Evolutionary conservation across 2,888 invertebrate species (phyloP).

Genomic region (Drosophila affinis): DNA sequence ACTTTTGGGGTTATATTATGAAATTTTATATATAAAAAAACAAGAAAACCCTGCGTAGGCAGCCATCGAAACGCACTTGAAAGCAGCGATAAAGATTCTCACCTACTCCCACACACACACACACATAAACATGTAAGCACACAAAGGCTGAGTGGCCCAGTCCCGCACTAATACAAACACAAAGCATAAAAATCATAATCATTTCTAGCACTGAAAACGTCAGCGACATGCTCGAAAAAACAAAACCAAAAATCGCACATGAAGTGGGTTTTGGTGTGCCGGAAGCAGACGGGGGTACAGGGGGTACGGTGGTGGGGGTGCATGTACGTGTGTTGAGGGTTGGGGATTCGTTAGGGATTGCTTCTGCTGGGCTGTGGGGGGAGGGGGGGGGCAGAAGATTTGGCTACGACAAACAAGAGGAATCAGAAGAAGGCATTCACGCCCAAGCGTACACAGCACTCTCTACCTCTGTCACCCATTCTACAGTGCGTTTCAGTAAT

Average conservation of each 20-base stretch:
- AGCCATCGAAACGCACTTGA: constrained; percentile 32
- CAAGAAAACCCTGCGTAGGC: constrained; percentile 29
- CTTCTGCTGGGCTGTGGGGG: neutral
- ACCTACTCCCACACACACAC: constrained; percentile 9
- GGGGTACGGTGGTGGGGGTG: neutral
- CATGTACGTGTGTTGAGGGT: neutral
- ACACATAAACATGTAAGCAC: neutral
- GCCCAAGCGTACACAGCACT: neutral
- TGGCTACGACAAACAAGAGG: neutral
- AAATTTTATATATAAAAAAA: constrained; percentile 30
- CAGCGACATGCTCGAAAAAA: constrained; percentile 8
- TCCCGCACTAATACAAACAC: constrained; percentile 1
- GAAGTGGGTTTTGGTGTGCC: neutral
- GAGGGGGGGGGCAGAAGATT: neutral
- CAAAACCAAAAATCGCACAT: constrained; percentile 1
- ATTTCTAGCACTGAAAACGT: constrained; percentile 4
- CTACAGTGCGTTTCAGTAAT: neutral
- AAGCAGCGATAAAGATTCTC: constrained; percentile 32
- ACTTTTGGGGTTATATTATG: constrained; percentile 15
- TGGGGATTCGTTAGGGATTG: neutral
- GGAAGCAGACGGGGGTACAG: neutral
- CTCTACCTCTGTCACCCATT: neutral
- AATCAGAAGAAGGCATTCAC: neutral
- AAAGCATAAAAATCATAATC: constrained; percentile 18
- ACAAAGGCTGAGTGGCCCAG: neutral